These are phyloP conservation scores for Esox masquinongy DNA, from an alignment of 2,797 vertebrate species.

Conservation along the genomic window DNA sequence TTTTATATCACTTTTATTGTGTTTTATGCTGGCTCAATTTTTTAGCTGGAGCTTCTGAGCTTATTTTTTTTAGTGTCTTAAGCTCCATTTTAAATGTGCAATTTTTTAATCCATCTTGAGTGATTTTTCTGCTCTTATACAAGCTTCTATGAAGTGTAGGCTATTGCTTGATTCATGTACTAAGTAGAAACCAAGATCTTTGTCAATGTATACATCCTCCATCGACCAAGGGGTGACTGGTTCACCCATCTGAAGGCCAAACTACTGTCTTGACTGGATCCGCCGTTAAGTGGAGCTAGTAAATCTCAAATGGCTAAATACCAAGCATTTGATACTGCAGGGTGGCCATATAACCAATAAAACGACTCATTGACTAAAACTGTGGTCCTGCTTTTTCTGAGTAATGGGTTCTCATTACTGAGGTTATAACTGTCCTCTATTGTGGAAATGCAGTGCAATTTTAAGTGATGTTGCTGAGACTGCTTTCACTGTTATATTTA, in stretches of 20 bases:
- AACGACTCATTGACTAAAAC: not conserved
- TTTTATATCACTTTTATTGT: not conserved
- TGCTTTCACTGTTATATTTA: too few species aligned
- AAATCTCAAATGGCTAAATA: not conserved
- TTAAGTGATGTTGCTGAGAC: too few species aligned
- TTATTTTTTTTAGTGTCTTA: not conserved
- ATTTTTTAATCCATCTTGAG: not conserved
- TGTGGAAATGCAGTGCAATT: too few species aligned
- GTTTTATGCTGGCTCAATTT: not conserved
- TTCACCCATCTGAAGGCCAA: too few species aligned
- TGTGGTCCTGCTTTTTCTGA: not conserved
- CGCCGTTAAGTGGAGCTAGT: not conserved
- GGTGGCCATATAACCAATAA: slow-evolving; percentile 5
- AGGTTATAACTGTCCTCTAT: too few species aligned
- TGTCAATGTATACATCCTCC: not conserved
- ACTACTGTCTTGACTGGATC: too few species aligned
- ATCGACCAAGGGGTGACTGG: not conserved
- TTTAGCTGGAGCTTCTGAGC: not conserved
- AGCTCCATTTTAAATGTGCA: not conserved
- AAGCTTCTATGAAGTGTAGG: not conserved
- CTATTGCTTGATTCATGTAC: not conserved
- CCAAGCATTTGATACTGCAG: not conserved
- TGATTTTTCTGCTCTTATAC: not conserved
- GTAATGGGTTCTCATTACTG: not conserved
- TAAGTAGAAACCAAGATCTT: not conserved